Conservation (phyloP, 2,888 invertebrate genomes). For the Agonopterix subpropinquella region DNA sequence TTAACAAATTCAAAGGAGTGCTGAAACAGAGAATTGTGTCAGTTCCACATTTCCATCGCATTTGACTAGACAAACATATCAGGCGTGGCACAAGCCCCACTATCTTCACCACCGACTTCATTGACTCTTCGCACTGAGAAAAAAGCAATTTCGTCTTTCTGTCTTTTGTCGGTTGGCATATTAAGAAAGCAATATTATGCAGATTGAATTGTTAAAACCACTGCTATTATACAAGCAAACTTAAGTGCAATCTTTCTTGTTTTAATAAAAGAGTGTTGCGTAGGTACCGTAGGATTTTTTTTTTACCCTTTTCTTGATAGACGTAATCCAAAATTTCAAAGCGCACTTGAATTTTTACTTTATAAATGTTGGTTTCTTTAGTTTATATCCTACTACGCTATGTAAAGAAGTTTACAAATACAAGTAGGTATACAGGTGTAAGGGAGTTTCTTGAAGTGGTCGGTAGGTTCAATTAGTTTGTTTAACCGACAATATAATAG, state of each 20-base stretch:
- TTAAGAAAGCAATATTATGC: slow-evolving; percentile 73
- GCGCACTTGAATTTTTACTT: no score
- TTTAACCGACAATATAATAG: no score
- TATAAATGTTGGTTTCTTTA: no score
- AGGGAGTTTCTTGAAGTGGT: no score
- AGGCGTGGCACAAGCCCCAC: slow-evolving; percentile 39
- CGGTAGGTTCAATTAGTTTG: no score
- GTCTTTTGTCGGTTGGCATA: slow-evolving; percentile 44
- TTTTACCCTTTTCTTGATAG: no score
- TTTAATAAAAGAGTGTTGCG: neutral
- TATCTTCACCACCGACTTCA: slow-evolving; percentile 58
- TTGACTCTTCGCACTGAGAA: slow-evolving; percentile 59
- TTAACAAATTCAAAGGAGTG: slow-evolving; percentile 42
- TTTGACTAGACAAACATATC: slow-evolving; percentile 73
- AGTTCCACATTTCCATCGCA: slow-evolving; percentile 62
- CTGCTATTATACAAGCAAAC: slow-evolving; percentile 13
- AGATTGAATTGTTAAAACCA: slow-evolving; percentile 37
- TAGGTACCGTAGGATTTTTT: no score
- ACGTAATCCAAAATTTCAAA: no score
- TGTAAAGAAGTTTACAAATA: no score
- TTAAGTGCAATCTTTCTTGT: neutral
- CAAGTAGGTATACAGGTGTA: no score
- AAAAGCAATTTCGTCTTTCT: slow-evolving; percentile 65
- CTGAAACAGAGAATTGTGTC: slow-evolving; percentile 32
- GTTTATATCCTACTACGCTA: no score